Conservation (phyloP, 2,113 vertebrate species). For the Limanda limanda region DNA sequence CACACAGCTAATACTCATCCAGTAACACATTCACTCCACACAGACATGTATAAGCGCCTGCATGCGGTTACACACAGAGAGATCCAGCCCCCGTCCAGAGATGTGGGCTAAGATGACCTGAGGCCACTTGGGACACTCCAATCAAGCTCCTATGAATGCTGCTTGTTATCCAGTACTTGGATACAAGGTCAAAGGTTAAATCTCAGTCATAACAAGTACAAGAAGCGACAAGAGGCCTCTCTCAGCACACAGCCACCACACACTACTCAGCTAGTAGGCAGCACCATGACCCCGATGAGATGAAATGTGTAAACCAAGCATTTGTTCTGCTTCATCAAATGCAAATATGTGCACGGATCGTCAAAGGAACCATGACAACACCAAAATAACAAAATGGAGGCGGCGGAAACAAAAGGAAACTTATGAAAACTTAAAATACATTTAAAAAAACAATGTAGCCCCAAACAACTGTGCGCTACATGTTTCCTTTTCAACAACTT, state of each 20-base stretch:
- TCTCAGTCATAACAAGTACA: conserved; percentile 61
- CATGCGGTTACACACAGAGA: conserved; percentile 43
- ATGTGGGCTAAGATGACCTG: conserved; percentile 73
- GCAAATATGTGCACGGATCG: conserved; percentile 3
- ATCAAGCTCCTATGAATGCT: conserved; percentile 65
- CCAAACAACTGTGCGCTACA: not conserved
- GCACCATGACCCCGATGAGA: conserved; percentile 30
- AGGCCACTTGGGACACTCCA: conserved; percentile 62
- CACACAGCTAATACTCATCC: conserved; percentile 51
- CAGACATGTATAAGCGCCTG: conserved; percentile 28
- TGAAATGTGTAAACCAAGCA: conserved; percentile 27
- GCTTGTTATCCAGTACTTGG: conserved; percentile 69
- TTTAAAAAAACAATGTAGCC: not conserved
- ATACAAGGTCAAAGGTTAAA: conserved; percentile 70
- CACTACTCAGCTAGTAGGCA: conserved; percentile 44
- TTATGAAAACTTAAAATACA: conserved; percentile 8
- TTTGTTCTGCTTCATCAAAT: conserved; percentile 27
- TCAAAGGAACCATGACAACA: conserved; percentile 25
- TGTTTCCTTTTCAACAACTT: not conserved
- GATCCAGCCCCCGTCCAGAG: conserved; percentile 55
- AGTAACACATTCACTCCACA: conserved; percentile 42
- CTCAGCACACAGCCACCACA: conserved; percentile 58
- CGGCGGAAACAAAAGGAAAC: conserved; percentile 23
- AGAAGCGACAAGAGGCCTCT: conserved; percentile 60
- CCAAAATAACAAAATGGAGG: conserved; percentile 37